Percentiles rank a stretch among this genome's conserved stretches.
phyloP scores from a whole-genome alignment of 2,797 vertebrate genomes.

The Onychomys torridus region DNA sequence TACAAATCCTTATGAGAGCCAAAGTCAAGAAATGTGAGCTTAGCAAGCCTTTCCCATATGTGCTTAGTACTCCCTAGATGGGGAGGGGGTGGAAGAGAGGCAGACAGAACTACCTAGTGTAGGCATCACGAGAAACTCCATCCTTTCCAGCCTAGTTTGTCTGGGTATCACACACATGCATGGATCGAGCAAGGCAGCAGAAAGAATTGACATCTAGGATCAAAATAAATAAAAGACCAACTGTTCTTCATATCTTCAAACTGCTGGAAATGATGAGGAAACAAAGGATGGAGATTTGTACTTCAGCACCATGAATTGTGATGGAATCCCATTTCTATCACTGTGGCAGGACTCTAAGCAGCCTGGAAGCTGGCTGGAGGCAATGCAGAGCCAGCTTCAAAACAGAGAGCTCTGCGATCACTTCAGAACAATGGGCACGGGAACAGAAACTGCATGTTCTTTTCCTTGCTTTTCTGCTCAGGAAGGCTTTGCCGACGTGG shows the following conservation, averaged over 20 bases:
- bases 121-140: background rate
- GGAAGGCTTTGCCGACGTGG: conserved; percentile 67
- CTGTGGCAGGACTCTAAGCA: conserved; percentile 60
- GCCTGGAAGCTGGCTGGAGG: conserved; percentile 65
- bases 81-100: too few species aligned
- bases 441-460: conserved; percentile 39
- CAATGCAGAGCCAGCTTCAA: conserved; percentile 62
- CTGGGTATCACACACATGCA: background rate
- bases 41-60: conserved; percentile 56
- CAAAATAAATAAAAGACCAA: conserved; percentile 79
- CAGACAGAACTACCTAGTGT: background rate
- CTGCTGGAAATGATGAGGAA: conserved; percentile 69
- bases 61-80: conserved; percentile 53
- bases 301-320: conserved; percentile 86
- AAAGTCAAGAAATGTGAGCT: conserved; percentile 54
- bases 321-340: conserved; percentile 57
- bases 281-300: conserved; percentile 80
- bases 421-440: conserved; percentile 69
- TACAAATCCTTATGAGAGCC: conserved; percentile 59
- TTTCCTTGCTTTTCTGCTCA: conserved; percentile 49
- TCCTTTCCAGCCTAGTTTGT: background rate
- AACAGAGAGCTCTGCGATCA: conserved; percentile 47
- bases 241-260: conserved; percentile 79
- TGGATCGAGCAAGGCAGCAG: background rate
- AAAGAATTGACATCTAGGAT: conserved; percentile 59